A percentile compares a stretch with the other conserved stretches of the same genome.
phyloP scores from a whole-genome alignment of 2,888 invertebrate species.

The Phorcus lineatus region DNA sequence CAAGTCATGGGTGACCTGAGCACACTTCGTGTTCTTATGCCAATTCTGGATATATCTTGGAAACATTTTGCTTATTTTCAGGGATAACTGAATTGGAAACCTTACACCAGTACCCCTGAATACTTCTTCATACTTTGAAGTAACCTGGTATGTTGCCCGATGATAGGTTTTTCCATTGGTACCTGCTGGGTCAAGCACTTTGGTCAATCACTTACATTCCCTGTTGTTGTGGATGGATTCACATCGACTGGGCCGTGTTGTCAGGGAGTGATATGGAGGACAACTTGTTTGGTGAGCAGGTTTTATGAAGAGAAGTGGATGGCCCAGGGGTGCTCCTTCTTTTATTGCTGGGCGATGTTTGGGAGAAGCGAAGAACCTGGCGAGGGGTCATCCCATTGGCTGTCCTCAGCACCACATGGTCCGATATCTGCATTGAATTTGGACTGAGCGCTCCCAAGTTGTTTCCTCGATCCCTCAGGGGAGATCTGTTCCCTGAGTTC shows the following conservation, averaged over 20 bases:
- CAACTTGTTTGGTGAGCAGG: conserved; percentile 24
- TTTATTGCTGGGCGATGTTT: conserved; percentile 48
- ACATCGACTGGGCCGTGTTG: not conserved
- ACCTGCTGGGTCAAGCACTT: too few species aligned
- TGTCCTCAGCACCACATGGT: conserved; percentile 43
- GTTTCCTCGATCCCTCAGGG: conserved; percentile 32
- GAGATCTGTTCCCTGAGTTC: not conserved
- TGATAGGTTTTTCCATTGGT: too few species aligned
- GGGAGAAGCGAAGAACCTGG: conserved; percentile 40
- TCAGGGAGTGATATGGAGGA: conserved; percentile 12
- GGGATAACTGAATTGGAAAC: too few species aligned
- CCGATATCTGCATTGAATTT: not conserved
- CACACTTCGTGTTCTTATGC: too few species aligned
- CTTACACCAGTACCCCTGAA: too few species aligned
- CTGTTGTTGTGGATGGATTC: too few species aligned
- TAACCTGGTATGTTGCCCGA: too few species aligned
- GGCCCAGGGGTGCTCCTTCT: conserved; percentile 59
- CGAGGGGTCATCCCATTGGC: conserved; percentile 57
- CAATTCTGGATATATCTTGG: too few species aligned
- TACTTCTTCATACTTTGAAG: too few species aligned
- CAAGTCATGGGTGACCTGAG: too few species aligned
- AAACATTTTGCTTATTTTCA: too few species aligned
- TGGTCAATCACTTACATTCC: too few species aligned
- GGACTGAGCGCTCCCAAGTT: not conserved
- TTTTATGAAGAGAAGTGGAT: conserved; percentile 34